Conservation (phyloP, 2,113 vertebrate species). For the Trachemys scripta region DNA sequence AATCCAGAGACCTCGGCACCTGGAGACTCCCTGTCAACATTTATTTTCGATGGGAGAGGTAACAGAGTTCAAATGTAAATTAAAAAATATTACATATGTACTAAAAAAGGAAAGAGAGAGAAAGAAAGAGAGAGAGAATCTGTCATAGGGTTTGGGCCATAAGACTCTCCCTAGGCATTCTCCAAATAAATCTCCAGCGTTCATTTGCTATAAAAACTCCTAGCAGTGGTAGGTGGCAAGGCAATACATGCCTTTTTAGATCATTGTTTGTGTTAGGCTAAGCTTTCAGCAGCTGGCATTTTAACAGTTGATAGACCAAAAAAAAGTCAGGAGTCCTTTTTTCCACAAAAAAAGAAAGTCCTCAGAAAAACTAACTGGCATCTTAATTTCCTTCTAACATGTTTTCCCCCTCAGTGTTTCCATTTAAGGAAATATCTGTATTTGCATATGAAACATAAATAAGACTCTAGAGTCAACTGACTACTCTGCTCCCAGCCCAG, state of each 20-base stretch:
- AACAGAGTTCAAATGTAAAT: neutral
- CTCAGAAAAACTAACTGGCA: neutral
- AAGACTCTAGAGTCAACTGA: neutral
- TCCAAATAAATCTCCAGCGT: neutral
- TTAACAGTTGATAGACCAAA: neutral
- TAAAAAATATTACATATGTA: neutral
- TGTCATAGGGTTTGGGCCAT: neutral
- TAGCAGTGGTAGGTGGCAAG: neutral
- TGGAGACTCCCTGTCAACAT: constrained; percentile 78
- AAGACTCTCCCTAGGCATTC: neutral
- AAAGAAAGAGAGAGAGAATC: neutral
- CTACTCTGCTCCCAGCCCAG: neutral
- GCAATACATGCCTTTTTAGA: neutral
- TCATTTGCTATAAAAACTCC: neutral
- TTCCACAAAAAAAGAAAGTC: neutral
- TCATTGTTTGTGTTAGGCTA: constrained; percentile 28
- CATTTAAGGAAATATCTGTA: neutral
- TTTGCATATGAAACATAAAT: constrained; percentile 6
- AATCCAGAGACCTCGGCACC: constrained; percentile 86
- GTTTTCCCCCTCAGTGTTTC: neutral
- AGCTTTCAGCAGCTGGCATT: constrained; percentile 8
- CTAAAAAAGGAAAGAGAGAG: neutral
- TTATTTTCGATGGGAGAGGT: constrained; percentile 51
- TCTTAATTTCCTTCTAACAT: neutral
- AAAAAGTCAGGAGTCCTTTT: neutral